Evolutionary conservation across 1,140 invertebrate genomes (phyloP), one percentile per base, ranked within the genome.

Genomic region (Zelostemma sp.): DNA sequence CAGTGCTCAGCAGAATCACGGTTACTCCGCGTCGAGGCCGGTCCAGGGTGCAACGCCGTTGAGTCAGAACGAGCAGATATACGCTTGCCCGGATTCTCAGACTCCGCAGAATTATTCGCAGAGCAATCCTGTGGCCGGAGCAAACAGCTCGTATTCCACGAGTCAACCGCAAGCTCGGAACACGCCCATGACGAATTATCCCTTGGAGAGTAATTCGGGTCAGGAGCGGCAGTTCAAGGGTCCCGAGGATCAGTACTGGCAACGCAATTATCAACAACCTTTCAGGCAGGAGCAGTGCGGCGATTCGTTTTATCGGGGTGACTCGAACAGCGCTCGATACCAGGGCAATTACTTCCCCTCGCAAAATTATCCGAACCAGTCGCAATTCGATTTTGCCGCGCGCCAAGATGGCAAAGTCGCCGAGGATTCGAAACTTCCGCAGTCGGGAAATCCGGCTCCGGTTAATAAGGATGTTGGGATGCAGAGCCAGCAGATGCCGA

Each of bases 201-300:
- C 67, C 0, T 0, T 43, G 9, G 11, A 35, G 4, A 38, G 21
- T 15, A 51, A 43, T 15, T 2, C 43, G 4, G 21, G 11, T 12
- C 80, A 79, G 18, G 71, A 60, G 3, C 14, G 64, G 40, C 70
- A 67, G 12, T 75, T 77, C 50, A 84, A 81, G 51, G 58, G 12
- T 28, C 33, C 74, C 1, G 77, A 81, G 3, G 78, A 84, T 46
- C 73, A 78, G n/a, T 84, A 78, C 35, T 85, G 81, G 84, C 83
- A 84, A 47, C 67, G 77, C 11, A 83, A 80, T 65, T 85, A 85
- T 62, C 77, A 80, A 19, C 77, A 79, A 45, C n/a, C 76, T 4
- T 78, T 78, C 12, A 56, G 71, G 6, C 40, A 75, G 3, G 77
- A 82, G 43, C 77, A 83, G 11, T 81, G 77, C 25, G 75, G 75